Percentiles rank a stretch among this genome's conserved stretches.
Conservation (phyloP, 1,140 invertebrate species). For the Brevipalpus yothersi region DNA sequence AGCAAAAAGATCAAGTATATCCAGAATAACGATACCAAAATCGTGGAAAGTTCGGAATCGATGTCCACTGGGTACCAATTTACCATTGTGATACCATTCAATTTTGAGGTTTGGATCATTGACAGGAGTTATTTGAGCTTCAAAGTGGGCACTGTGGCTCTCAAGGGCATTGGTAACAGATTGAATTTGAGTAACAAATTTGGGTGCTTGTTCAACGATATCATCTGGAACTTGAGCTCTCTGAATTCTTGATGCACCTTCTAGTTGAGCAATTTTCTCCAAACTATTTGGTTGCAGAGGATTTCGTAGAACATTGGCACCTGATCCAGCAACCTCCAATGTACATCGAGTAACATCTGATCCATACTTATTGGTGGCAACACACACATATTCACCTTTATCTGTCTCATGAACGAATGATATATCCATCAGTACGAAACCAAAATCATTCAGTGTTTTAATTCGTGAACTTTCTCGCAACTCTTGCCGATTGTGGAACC, state of each 20-base stretch:
- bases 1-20: constrained; percentile 25
- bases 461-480: constrained; percentile 54
- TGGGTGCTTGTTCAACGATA: constrained; percentile 15
- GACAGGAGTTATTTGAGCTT: constrained; percentile 80
- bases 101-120: constrained; percentile 85
- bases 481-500: constrained; percentile 32
- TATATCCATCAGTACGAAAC: constrained; percentile 21
- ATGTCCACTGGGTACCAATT: constrained; percentile 48
- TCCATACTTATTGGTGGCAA: constrained; percentile 61
- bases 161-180: constrained; percentile 46
- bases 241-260: constrained; percentile 37
- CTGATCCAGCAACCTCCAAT: constrained; percentile 33
- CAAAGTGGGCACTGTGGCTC: constrained; percentile 69
- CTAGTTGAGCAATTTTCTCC: constrained; percentile 71
- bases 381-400: constrained; percentile 46
- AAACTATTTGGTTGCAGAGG: constrained; percentile 76
- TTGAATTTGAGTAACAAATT: constrained; percentile 31
- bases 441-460: constrained; percentile 32
- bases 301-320: constrained; percentile 62
- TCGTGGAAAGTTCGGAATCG: constrained; percentile 30
- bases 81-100: constrained; percentile 81
- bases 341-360: constrained; percentile 51
- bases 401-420: constrained; percentile 13
- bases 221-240: constrained; percentile 28
- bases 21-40: constrained; percentile 29